A percentile compares a stretch with the other conserved stretches of the same genome.
These are phyloP conservation scores for Stegostoma tigrinum DNA, from an alignment of 2,113 vertebrate genomes.

Conservation along the genomic window DNA sequence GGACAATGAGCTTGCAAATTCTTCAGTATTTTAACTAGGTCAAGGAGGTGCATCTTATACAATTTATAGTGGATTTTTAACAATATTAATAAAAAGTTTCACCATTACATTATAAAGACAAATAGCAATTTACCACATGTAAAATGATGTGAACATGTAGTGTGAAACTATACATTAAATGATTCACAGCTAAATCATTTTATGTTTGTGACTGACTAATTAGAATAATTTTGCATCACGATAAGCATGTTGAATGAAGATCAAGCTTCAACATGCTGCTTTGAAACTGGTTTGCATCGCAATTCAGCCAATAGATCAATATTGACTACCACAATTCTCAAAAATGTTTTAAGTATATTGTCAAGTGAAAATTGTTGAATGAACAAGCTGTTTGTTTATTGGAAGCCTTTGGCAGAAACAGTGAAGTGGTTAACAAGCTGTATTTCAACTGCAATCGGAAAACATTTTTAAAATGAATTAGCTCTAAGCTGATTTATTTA, in stretches of 20 bases:
- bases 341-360: not conserved
- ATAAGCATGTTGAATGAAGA: not conserved
- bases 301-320: not conserved
- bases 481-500: not conserved
- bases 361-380: not conserved
- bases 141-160: not conserved
- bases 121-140: conserved; percentile 1
- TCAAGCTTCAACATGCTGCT: not conserved
- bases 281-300: not conserved
- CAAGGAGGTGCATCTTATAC: not conserved
- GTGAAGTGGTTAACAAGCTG: not conserved
- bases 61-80: conserved; percentile 22
- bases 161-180: not conserved
- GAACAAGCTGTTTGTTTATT: not conserved
- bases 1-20: not conserved
- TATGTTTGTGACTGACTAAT: not conserved
- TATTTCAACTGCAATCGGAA: not conserved
- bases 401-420: not conserved
- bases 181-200: not conserved
- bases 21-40: not conserved
- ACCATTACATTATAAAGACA: not conserved
- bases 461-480: not conserved
- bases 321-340: not conserved
- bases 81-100: not conserved
- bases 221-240: not conserved